These are phyloP conservation scores for Lordiphosa stackelbergi DNA, from an alignment of 1,140 invertebrate species.

Conservation along the genomic window DNA sequence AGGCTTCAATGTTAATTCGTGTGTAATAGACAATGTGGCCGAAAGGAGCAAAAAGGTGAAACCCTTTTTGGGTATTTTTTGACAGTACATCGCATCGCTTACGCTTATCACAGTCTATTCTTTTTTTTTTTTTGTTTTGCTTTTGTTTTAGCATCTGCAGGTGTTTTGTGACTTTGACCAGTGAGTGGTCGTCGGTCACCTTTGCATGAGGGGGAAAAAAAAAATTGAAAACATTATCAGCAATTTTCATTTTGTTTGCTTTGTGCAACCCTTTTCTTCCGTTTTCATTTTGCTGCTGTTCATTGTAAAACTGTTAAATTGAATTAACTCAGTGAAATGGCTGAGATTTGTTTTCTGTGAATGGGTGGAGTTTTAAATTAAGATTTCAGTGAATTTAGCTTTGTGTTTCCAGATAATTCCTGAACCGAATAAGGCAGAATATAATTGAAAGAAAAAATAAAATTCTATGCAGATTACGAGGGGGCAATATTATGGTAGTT, in stretches of 20 bases:
- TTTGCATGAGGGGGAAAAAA: slow-evolving; percentile 1
- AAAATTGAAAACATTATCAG: slow-evolving; percentile 35
- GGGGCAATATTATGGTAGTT: too few species aligned
- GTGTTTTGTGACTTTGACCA: slow-evolving; percentile 39
- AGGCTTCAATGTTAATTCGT: slow-evolving; percentile 42
- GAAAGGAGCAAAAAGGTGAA: slow-evolving; percentile 7
- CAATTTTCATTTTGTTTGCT: slow-evolving; percentile 10
- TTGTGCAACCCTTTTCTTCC: slow-evolving; percentile 13
- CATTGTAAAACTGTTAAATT: slow-evolving; percentile 32
- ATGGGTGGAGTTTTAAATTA: slow-evolving; percentile 5
- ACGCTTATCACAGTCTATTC: slow-evolving; percentile 39
- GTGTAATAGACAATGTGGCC: slow-evolving; percentile 51
- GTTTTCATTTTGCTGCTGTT: slow-evolving; percentile 11
- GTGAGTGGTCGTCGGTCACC: slow-evolving; percentile 11
- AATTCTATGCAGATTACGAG: too few species aligned
- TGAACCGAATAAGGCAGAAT: too few species aligned
- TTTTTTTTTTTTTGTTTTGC: slow-evolving; percentile 19
- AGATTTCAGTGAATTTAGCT: slow-evolving; percentile 1
- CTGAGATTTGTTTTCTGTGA: slow-evolving; percentile 13
- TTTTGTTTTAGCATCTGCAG: slow-evolving; percentile 27
- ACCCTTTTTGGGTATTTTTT: slow-evolving; percentile 16
- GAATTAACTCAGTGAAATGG: slow-evolving; percentile 45
- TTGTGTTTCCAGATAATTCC: too few species aligned
- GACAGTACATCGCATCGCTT: slow-evolving; percentile 14
- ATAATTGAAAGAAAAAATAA: too few species aligned